These are phyloP conservation scores for Dromas ardeola DNA, from an alignment of 2,113 vertebrate genomes.

Conservation along the genomic window DNA sequence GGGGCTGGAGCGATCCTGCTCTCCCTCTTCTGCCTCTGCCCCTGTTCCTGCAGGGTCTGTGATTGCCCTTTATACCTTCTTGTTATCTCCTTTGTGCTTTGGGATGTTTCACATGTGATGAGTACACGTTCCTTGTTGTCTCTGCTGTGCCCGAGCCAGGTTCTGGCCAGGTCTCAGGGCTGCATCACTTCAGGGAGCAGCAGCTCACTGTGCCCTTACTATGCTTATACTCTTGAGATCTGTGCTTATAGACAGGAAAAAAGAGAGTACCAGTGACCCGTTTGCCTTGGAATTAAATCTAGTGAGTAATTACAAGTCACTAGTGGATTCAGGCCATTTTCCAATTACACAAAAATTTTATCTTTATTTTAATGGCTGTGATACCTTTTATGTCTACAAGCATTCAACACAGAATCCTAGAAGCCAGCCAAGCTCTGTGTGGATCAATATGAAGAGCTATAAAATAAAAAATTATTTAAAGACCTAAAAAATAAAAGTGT, in stretches of 20 bases:
- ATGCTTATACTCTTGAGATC: accelerated
- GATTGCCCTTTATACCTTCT: background rate
- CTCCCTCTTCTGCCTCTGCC: background rate
- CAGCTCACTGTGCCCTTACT: background rate
- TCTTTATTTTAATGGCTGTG: background rate
- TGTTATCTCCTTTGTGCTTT: background rate
- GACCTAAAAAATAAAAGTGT: accelerated
- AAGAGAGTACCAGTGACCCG: background rate
- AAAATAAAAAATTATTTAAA: background rate
- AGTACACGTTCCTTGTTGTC: accelerated
- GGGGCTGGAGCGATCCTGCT: background rate
- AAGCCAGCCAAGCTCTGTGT: background rate
- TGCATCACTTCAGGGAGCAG: background rate
- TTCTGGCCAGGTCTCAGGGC: background rate
- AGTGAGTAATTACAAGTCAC: background rate
- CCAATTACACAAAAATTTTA: background rate
- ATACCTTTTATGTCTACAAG: background rate
- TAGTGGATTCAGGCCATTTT: background rate
- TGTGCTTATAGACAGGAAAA: background rate
- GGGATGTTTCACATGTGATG: accelerated
- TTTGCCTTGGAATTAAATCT: background rate
- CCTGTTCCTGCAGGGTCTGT: background rate
- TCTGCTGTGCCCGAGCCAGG: background rate
- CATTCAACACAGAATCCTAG: background rate
- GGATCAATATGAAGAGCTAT: background rate